These are phyloP conservation scores for Esox masquinongy DNA, from an alignment of 2,797 vertebrate species.

Conservation along the genomic window DNA sequence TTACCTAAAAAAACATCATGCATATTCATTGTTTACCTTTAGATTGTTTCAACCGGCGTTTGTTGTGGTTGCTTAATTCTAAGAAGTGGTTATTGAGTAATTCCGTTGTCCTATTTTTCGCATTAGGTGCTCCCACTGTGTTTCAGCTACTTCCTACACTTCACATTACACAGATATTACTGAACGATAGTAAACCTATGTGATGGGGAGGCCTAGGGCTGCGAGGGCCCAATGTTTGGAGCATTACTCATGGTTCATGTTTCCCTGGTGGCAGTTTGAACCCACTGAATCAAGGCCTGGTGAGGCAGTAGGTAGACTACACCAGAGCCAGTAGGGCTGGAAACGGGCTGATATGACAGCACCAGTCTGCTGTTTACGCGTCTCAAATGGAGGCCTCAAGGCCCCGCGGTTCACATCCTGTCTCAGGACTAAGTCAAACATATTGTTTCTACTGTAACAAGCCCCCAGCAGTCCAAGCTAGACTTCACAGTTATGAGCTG, in stretches of 20 bases:
- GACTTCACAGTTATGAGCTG: not conserved
- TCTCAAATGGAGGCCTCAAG: conserved; percentile 65
- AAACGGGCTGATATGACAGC: conserved; percentile 68
- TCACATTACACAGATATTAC: conserved; percentile 41
- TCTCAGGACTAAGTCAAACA: conserved; percentile 70
- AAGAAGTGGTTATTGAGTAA: conserved; percentile 38
- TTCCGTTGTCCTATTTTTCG: conserved; percentile 46
- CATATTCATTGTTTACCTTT: conserved; percentile 77
- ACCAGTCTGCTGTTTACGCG: conserved; percentile 73
- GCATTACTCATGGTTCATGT: conserved; percentile 73
- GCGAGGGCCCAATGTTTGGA: conserved; percentile 57
- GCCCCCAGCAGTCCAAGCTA: conserved; percentile 57
- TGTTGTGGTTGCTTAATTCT: conserved; percentile 53
- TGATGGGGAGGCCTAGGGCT: conserved; percentile 55
- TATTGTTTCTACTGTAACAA: conserved; percentile 65
- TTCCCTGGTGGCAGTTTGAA: conserved; percentile 71
- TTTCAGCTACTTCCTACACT: conserved; percentile 30
- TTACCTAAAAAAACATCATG: conserved; percentile 62
- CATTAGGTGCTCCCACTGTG: conserved; percentile 39
- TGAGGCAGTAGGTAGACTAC: conserved; percentile 72
- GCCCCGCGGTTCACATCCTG: conserved; percentile 65
- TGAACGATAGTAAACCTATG: conserved; percentile 54
- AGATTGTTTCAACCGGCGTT: conserved; percentile 40
- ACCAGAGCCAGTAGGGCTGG: conserved; percentile 63
- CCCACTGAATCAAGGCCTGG: conserved; percentile 47